Conservation (phyloP, 23 tunicate species). For the Ascidia mentula region DNA sequence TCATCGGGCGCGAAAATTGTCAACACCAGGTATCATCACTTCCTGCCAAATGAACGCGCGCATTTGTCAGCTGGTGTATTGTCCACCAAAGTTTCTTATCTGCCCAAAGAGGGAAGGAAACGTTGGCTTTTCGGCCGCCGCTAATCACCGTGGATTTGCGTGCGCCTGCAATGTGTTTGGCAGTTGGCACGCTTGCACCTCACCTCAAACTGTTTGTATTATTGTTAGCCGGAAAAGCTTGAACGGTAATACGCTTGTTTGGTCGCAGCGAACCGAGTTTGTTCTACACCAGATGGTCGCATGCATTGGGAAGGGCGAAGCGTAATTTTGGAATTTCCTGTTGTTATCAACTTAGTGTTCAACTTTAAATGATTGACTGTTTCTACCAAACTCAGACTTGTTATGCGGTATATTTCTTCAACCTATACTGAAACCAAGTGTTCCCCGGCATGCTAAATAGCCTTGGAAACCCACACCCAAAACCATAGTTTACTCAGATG, state of each 20-base stretch:
- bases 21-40: neutral
- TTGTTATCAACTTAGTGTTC: too few species aligned
- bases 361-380: too few species aligned
- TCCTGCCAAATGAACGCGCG: neutral
- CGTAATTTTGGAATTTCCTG: too few species aligned
- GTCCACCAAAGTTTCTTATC: neutral
- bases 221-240: neutral
- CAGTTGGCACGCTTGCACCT: too few species aligned
- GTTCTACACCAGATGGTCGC: neutral
- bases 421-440: too few species aligned
- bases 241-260: neutral
- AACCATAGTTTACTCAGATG: too few species aligned
- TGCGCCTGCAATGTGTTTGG: neutral
- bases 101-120: neutral
- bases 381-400: too few species aligned
- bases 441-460: too few species aligned
- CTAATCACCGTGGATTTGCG: constrained; percentile 2
- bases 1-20: neutral
- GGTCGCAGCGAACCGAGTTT: too few species aligned
- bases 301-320: too few species aligned
- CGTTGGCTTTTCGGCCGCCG: neutral
- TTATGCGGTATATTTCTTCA: too few species aligned
- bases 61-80: neutral
- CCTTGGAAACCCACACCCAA: too few species aligned
- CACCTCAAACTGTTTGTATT: constrained; percentile 1